Evolutionary conservation across 1,140 invertebrate genomes (phyloP).

Genomic region (Yoshiicerus persimilis): DNA sequence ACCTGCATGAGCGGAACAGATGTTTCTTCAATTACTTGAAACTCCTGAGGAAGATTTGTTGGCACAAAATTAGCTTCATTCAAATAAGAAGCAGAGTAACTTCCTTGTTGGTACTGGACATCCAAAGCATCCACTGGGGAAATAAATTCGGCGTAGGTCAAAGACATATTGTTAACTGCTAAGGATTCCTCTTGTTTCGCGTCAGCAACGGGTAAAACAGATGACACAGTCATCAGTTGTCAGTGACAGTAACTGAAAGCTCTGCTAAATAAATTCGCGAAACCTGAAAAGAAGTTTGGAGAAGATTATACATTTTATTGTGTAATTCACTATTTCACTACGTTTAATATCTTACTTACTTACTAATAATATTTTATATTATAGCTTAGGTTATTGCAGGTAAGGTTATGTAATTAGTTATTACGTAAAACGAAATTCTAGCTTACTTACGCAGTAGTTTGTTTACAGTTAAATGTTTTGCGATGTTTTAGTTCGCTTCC

Average conservation of each 20-base stretch:
- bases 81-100: neutral
- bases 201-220: neutral
- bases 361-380: too few species aligned
- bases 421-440: too few species aligned
- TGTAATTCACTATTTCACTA: too few species aligned
- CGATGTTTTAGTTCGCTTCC: too few species aligned
- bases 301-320: too few species aligned
- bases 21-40: constrained; percentile 41
- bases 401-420: too few species aligned
- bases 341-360: too few species aligned
- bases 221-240: neutral
- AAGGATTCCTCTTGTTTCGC: neutral
- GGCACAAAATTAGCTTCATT: neutral
- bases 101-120: neutral
- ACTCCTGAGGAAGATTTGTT: constrained; percentile 34
- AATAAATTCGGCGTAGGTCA: constrained; percentile 45
- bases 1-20: constrained; percentile 41
- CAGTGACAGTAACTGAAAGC: neutral
- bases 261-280: neutral
- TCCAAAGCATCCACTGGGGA: neutral
- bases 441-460: too few species aligned
- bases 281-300: too few species aligned
- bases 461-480: too few species aligned
- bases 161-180: constrained; percentile 28
- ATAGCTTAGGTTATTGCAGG: too few species aligned